Evolutionary conservation across 2,113 vertebrate species (phyloP), one percentile per base, ranked within the genome.

Genomic region (Aegithalos caudatus): DNA sequence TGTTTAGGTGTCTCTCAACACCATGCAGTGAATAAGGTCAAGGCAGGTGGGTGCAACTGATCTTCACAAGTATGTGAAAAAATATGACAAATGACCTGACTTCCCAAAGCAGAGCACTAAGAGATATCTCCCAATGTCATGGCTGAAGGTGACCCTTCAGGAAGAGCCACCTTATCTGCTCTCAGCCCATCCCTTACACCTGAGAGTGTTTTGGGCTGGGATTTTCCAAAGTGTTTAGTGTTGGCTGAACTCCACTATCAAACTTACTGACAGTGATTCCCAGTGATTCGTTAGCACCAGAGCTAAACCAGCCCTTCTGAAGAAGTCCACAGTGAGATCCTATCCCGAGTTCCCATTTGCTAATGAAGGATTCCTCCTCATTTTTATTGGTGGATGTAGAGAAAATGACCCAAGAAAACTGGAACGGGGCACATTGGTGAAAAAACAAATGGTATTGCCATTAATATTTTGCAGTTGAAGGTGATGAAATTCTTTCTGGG

Each of bases 31-130:
- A 81, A 44, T 24, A 22, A 14, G 7, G 5, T 61, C 11, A n/a
- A 37, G 24, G 15, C 20, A n/a, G 1, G 0, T 42, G 6, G 54
- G 14, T 2, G 2, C 4, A 70, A 38, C 24, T 58, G 12, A 8
- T 42, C 10, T 61, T 35, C 27, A 31, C 6, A 77, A 8, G 2
- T 38, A 31, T 17, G 9, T 38, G 47, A 40, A 86, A 93, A 90
- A 54, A 54, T 37, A n/a, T 4, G n/a, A 58, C 22, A 56, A 64
- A 85, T 16, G 4, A 38, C 20, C 9, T 25, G 22, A 69, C 47
- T 72, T 93, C 45, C n/a, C 44, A 66, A 65, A 77, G 66, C 25
- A 62, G 71, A 81, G 9, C 27, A 69, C 20, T 57, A 28, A 45
- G 15, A 33, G 25, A 6, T 51, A 12, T 51, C 10, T 77, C 23